Percentiles rank a stretch among this genome's conserved stretches.
These are phyloP conservation scores for Boleophthalmus pectinirostris DNA, from an alignment of 2,113 vertebrate species.

Conservation along the genomic window DNA sequence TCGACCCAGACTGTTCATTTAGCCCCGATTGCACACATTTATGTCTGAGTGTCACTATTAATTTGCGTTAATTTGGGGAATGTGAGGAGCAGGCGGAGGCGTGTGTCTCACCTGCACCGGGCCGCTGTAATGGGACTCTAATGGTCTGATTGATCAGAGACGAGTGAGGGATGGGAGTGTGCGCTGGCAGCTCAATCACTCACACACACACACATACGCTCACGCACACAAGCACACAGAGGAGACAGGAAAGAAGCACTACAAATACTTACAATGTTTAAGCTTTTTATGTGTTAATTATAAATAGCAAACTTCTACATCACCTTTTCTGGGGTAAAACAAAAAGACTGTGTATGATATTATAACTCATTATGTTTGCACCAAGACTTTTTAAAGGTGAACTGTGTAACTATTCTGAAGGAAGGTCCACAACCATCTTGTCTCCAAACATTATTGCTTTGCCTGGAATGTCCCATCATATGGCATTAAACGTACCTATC, in stretches of 20 bases:
- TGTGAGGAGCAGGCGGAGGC: slow-evolving; percentile 52
- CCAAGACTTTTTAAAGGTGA: no score
- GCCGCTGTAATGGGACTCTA: slow-evolving; percentile 81
- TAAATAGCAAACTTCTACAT: not conserved
- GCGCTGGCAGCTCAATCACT: slow-evolving; percentile 72
- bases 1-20: slow-evolving; percentile 79
- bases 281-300: slow-evolving; percentile 19
- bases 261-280: slow-evolving; percentile 18
- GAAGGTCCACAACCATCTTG: no score
- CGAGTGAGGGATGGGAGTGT: slow-evolving; percentile 73
- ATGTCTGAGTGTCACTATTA: slow-evolving; percentile 84
- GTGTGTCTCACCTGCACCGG: slow-evolving; percentile 75
- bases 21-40: slow-evolving; percentile 79
- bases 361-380: no score
- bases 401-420: no score
- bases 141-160: slow-evolving; percentile 83
- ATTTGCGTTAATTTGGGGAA: slow-evolving; percentile 82
- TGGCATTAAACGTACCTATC: no score
- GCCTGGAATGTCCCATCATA: no score
- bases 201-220: slow-evolving; percentile 41
- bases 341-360: not conserved
- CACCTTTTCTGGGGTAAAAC: not conserved
- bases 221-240: slow-evolving; percentile 28
- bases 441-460: no score
- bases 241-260: slow-evolving; percentile 26